Conservation (phyloP, 2,797 vertebrate genomes). For the Ficedula albicollis region DNA sequence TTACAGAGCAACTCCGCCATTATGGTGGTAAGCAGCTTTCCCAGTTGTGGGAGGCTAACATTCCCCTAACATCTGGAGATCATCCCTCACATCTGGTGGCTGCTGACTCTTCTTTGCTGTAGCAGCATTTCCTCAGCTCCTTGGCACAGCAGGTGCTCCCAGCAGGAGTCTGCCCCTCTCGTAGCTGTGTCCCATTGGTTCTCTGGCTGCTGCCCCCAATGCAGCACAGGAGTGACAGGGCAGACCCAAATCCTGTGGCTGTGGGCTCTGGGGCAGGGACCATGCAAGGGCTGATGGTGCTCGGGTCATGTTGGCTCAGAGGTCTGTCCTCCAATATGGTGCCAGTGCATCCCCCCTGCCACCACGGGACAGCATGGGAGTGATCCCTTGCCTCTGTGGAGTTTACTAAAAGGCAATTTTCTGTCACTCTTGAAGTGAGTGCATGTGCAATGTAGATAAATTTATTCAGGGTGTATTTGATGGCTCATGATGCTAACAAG, state of each 20-base stretch:
- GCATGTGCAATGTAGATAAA: not conserved
- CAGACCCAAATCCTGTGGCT: not conserved
- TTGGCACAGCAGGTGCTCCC: slow-evolving; percentile 10
- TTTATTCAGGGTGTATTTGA: not conserved
- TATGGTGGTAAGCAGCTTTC: slow-evolving; percentile 4
- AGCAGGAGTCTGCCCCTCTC: not conserved
- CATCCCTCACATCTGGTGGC: not conserved
- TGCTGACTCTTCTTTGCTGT: not conserved
- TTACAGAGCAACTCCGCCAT: not conserved
- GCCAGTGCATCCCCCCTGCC: not conserved
- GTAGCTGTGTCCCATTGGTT: not conserved
- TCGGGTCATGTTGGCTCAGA: not conserved
- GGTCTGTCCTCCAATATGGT: not conserved
- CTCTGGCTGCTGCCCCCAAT: not conserved
- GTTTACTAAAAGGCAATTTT: not conserved
- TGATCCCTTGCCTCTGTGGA: not conserved
- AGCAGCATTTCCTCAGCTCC: not conserved
- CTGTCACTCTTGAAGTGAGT: not conserved
- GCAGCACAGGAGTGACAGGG: not conserved
- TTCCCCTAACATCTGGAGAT: slow-evolving; percentile 12
- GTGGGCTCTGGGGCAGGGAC: not conserved
- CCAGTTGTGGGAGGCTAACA: not conserved
- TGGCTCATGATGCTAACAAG: not conserved
- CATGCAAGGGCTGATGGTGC: not conserved
- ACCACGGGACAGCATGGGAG: not conserved